Conservation (phyloP, 2,888 invertebrate genomes). For the Ecliptopera silaceata region DNA sequence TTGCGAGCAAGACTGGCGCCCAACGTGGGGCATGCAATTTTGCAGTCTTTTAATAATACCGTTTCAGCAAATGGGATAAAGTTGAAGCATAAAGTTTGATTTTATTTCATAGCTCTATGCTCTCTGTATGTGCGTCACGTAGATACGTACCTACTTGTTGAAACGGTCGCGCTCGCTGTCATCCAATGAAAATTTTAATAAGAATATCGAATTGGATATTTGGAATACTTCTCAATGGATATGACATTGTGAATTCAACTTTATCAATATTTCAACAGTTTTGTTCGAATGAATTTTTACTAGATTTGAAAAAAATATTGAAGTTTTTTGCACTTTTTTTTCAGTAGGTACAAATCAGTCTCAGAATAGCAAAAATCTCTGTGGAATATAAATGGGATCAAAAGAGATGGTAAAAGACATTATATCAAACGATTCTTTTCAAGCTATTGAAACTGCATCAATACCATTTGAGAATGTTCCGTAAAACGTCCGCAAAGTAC, state of each 20-base stretch:
- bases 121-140: slow-evolving; percentile 15
- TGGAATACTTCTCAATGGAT: slow-evolving; percentile 4
- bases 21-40: slow-evolving; percentile 5
- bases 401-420: background rate
- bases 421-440: slow-evolving; percentile 8
- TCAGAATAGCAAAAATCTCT: too few relatives aligned
- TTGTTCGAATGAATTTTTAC: background rate
- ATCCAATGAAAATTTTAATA: slow-evolving; percentile 16
- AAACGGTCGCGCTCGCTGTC: slow-evolving; percentile 10
- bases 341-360: background rate
- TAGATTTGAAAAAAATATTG: background rate
- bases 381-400: background rate
- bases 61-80: slow-evolving; percentile 3
- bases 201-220: slow-evolving; percentile 20
- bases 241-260: slow-evolving; percentile 4
- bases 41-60: background rate
- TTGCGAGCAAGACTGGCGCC: slow-evolving; percentile 1
- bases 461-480: slow-evolving; percentile 30
- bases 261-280: slow-evolving; percentile 1
- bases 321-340: background rate
- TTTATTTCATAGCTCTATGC: slow-evolving; percentile 9
- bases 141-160: slow-evolving; percentile 17
- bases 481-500: slow-evolving; percentile 36
- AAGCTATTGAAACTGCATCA: slow-evolving; percentile 18
- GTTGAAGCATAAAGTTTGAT: slow-evolving; percentile 10